Percentiles rank a stretch among this genome's conserved stretches.
Evolutionary conservation across 2,113 vertebrate species (phyloP).

Genomic region (Poicephalus meyeri): DNA sequence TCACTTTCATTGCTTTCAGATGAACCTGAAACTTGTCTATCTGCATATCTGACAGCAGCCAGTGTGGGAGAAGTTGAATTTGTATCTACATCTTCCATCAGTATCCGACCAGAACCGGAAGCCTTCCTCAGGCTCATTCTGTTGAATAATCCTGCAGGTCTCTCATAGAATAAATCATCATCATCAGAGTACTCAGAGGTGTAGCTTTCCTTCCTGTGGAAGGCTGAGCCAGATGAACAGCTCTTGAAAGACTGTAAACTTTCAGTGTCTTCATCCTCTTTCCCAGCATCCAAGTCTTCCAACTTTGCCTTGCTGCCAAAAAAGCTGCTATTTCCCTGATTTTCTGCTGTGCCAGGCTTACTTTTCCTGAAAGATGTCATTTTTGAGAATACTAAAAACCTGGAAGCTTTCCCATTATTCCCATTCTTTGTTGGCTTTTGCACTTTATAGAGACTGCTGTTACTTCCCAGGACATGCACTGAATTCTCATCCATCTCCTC

Average conservation of each 20-base stretch:
- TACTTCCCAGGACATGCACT: constrained; percentile 29
- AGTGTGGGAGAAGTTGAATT: background rate
- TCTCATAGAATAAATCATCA: constrained; percentile 75
- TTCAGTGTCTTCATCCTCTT: constrained; percentile 50
- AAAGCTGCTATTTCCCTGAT: background rate
- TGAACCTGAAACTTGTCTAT: background rate
- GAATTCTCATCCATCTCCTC: constrained; percentile 69
- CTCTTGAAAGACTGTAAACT: constrained; percentile 51
- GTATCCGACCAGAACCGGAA: constrained; percentile 19
- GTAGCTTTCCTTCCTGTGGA: constrained; percentile 27
- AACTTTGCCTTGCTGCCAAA: constrained; percentile 42
- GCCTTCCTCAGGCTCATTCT: constrained; percentile 62
- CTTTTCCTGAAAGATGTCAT: constrained; percentile 77
- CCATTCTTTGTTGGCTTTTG: constrained; percentile 68
- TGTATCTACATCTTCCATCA: background rate
- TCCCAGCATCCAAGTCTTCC: constrained; percentile 18
- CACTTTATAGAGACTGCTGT: constrained; percentile 55
- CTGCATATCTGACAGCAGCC: background rate
- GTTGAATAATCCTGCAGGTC: constrained; percentile 51
- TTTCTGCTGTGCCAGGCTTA: constrained; percentile 31
- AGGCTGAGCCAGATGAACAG: background rate
- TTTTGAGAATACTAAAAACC: constrained; percentile 76
- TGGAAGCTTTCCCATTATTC: constrained; percentile 49
- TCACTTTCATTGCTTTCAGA: background rate
- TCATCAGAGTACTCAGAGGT: constrained; percentile 71